Conservation (phyloP, 2,797 vertebrate genomes). For the Balearica regulorum region DNA sequence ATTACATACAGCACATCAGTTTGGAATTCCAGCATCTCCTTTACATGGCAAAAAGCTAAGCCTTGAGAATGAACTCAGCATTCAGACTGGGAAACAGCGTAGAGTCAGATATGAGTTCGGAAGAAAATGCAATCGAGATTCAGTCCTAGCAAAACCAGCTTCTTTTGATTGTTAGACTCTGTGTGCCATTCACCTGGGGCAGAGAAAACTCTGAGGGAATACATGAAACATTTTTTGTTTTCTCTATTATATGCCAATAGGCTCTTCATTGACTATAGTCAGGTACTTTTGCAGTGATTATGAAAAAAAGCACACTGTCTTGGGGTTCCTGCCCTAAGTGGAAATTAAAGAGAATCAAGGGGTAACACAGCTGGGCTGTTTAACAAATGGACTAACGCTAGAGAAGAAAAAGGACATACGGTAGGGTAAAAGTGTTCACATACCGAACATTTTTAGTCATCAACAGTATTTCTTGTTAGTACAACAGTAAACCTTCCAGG, state of each 20-base stretch:
- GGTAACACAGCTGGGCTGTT: not conserved
- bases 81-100: accelerated
- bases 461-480: not conserved
- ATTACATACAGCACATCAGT: constrained; percentile 77
- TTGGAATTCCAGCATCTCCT: constrained; percentile 73
- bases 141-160: not conserved
- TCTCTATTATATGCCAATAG: not conserved
- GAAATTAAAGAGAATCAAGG: not conserved
- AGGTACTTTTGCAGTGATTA: not conserved
- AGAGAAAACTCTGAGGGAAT: not conserved
- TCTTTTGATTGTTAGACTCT: not conserved
- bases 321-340: not conserved
- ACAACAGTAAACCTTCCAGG: not conserved
- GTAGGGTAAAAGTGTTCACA: not conserved
- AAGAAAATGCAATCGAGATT: not conserved
- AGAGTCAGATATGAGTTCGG: accelerated
- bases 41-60: not conserved
- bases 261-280: not conserved
- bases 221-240: not conserved
- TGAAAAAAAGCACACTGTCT: not conserved
- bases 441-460: not conserved
- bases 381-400: not conserved
- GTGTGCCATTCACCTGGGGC: not conserved
- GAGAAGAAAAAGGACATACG: not conserved
- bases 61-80: not conserved